These are phyloP conservation scores for Sarcophaga peregrina DNA, from an alignment of 1,140 invertebrate genomes.

Conservation along the genomic window DNA sequence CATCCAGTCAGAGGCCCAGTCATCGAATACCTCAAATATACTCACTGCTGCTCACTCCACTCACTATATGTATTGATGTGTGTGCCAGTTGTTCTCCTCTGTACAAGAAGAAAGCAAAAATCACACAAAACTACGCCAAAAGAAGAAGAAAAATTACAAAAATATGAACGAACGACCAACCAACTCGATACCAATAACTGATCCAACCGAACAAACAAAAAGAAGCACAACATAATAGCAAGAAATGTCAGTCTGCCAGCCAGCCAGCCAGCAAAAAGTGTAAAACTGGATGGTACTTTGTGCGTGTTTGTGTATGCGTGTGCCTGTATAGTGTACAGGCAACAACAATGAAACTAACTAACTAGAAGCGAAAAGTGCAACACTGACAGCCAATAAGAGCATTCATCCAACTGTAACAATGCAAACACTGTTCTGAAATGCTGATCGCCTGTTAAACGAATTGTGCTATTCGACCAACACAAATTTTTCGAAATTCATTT, in stretches of 20 bases:
- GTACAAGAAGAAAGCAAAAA: conserved; percentile 21
- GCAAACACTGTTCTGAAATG: conserved; percentile 49
- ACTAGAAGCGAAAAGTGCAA: conserved; percentile 43
- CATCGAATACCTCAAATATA: too few species aligned
- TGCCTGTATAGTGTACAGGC: conserved; percentile 16
- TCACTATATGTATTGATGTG: neutral
- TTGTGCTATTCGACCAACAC: conserved; percentile 65
- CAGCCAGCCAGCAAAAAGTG: neutral
- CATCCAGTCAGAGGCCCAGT: too few species aligned
- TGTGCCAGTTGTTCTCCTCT: neutral
- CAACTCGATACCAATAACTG: neutral
- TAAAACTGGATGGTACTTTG: neutral
- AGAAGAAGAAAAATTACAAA: neutral
- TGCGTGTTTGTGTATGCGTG: neutral
- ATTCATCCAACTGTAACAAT: conserved; percentile 65
- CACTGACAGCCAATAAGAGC: conserved; percentile 64
- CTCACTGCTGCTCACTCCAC: too few species aligned
- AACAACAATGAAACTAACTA: conserved; percentile 35
- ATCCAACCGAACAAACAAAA: conserved; percentile 30
- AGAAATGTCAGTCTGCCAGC: neutral
- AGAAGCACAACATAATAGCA: neutral
- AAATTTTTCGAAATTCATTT: conserved; percentile 64
- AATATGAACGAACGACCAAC: neutral
- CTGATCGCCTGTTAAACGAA: conserved; percentile 61
- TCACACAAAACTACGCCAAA: conserved; percentile 4